Evolutionary conservation across 2,888 invertebrate genomes (phyloP).

Genomic region (Onthophagus sagittarius): DNA sequence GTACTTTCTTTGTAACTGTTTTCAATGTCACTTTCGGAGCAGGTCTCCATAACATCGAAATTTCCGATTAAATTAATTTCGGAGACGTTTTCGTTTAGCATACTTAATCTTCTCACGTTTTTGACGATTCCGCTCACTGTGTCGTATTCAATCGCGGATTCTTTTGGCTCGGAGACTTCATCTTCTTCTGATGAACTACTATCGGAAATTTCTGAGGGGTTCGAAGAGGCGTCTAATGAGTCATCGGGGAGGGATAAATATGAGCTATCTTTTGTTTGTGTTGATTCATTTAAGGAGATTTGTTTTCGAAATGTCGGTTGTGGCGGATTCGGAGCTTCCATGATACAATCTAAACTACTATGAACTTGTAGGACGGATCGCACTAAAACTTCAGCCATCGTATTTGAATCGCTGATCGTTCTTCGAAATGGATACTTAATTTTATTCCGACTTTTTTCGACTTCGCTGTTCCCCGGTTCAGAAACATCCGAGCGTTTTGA

Average conservation of each 20-base stretch:
- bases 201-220: slow-evolving; percentile 22
- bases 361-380: slow-evolving; percentile 60
- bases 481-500: slow-evolving; percentile 53
- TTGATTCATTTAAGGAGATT: slow-evolving; percentile 17
- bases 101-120: slow-evolving; percentile 43
- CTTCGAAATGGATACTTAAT: slow-evolving; percentile 51
- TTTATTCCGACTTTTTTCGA: slow-evolving; percentile 36
- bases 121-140: slow-evolving; percentile 58
- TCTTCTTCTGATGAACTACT: slow-evolving; percentile 34
- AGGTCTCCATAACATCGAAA: slow-evolving; percentile 6
- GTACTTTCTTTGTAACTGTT: slow-evolving; percentile 4
- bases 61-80: slow-evolving; percentile 17
- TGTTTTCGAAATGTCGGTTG: slow-evolving; percentile 21
- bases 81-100: slow-evolving; percentile 1
- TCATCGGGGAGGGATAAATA: slow-evolving; percentile 25
- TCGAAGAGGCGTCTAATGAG: slow-evolving; percentile 24
- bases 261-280: slow-evolving; percentile 15
- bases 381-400: slow-evolving; percentile 65
- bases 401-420: slow-evolving; percentile 50
- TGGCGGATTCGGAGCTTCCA: slow-evolving; percentile 48
- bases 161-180: slow-evolving; percentile 34
- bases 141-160: slow-evolving; percentile 48
- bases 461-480: slow-evolving; percentile 45
- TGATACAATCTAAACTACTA: slow-evolving; percentile 57
- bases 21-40: slow-evolving; percentile 19